Evolutionary conservation across 2,797 vertebrate genomes (phyloP), one percentile per base, ranked within the genome.

Genomic region (Rhinogobio ventralis): DNA sequence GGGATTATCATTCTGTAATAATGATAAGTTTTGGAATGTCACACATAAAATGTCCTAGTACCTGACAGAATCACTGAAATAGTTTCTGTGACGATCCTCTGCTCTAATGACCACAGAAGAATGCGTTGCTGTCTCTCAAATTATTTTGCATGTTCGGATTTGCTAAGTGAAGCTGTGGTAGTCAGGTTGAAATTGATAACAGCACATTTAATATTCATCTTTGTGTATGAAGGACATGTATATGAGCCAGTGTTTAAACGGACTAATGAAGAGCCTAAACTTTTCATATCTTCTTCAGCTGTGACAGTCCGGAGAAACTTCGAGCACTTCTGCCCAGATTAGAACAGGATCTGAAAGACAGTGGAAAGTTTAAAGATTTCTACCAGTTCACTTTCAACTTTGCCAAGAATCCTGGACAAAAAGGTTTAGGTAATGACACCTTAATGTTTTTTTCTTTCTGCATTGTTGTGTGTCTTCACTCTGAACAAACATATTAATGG

Each of bases 381-480:
- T 99, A 99, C 93, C 98, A 99, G 90, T 97, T 99, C 94, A 99
- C 98, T 86, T 99, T 99, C 93, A 97, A 97, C 90, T 99, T 99
- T 93, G 98, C 98, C 90, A 98, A 98, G 95, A 99, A 98, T 90
- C 98, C 97, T 68, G 98, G 97, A 89, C 98, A 99, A 90, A 99
- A 99, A 91, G 98, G 97, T 90, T 93, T 99, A 93, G 98, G 98
- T 99, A 95, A 95, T 95, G 62, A 46, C 68, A 62, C 23, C 8
- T 23, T 53, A 23, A n/a, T 51, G 20, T 23, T 51, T 23, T n/a
- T 49, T 74, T 73, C 3, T 73, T 62, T 11, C 49, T 84, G 19
- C n/a, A 42, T n/a, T 5, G 9, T 30, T 49, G 11, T 62, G 20
- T 39, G 1, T 36, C 13, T 33, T n/a, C 36, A 23, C 10, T 28